Base-by-base conservation (phyloP, 2,888 invertebrate genomes). In the Halictus ligatus region DNA sequence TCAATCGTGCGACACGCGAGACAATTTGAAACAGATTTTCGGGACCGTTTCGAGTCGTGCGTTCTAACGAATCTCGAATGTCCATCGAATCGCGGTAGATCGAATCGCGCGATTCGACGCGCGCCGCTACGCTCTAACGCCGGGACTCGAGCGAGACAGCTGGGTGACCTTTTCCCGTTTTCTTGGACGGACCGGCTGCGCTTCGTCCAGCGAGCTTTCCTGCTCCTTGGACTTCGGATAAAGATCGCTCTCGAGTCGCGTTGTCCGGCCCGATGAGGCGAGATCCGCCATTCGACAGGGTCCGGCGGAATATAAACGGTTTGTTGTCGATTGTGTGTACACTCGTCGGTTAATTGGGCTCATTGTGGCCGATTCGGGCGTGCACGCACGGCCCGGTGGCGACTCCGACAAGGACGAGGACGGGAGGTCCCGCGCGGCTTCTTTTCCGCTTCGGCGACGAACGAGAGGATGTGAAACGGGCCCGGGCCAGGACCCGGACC, bases 331-430 rank as follows among this genome's bases (percentile, higher is more conserved):
- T 93, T 91, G 91, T 92, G 92, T 93, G 89, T 90, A 93, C 92
- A 92, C 90, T 92, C 87, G 92, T 92, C 92, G 94, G 92, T 91
- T 94, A 94, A 94, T 94, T 94, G 94, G 93, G 91, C 92, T 92
- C 93, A 94, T 94, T 94, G 94, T 94, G 90, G 92, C 75, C 84
- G 90, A 83, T 78, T 86, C 85, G 91, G 91, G 90, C 91, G 91
- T 89, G 88, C 84, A 29, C 64, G 83, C 84, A 69, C 54, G 86
- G 88, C 80, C 87, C 78, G 82, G 64, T 64, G 81, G 4, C 67
- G 4, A 50, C 78, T 84, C 87, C 67, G 21, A 35, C 67, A 21
- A 35, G 10, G 15, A 35, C 29, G 35, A 29, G 7, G 29, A 67
- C 35, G 18, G 35, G 35, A 18, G 35, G 35, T 35, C 35, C 35